Evolutionary conservation across 2,888 invertebrate genomes (phyloP).

Genomic region (Steinernema scapterisci): DNA sequence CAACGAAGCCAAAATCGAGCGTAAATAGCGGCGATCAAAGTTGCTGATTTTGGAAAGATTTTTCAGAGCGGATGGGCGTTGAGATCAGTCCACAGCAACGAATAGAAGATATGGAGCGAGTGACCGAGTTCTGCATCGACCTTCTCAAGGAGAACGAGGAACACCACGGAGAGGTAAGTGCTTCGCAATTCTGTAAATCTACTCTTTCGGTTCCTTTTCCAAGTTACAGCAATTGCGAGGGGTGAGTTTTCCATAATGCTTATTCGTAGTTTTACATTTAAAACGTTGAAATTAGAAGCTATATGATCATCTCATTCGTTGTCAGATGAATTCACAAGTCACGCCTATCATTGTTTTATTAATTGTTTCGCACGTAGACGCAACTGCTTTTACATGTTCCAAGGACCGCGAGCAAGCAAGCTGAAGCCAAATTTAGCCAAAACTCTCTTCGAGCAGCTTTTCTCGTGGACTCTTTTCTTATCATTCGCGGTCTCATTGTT

Average conservation of each 20-base stretch:
- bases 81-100: slow-evolving; percentile 68
- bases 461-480: no score
- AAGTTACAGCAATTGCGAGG: slow-evolving; percentile 58
- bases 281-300: background rate
- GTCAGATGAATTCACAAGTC: background rate
- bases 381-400: slow-evolving; percentile 9
- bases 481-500: slow-evolving; percentile 9
- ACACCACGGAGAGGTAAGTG: slow-evolving; percentile 95
- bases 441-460: no score
- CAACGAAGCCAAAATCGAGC: slow-evolving; percentile 95
- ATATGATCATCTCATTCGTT: background rate
- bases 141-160: slow-evolving; percentile 98
- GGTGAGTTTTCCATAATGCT: slow-evolving; percentile 46
- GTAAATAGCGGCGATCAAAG: slow-evolving; percentile 71
- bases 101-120: slow-evolving; percentile 91
- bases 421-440: no score
- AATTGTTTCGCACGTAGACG: slow-evolving; percentile 28
- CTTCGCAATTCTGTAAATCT: slow-evolving; percentile 13
- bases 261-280: slow-evolving; percentile 33
- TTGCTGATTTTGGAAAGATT: no score
- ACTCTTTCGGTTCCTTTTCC: slow-evolving; percentile 37
- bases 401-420: no score
- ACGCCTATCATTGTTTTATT: slow-evolving; percentile 1
- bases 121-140: slow-evolving; percentile 97
- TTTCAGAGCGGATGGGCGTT: slow-evolving; percentile 64